Conservation (phyloP, 2,888 invertebrate species). For the Xestoiulus laeticollis region DNA sequence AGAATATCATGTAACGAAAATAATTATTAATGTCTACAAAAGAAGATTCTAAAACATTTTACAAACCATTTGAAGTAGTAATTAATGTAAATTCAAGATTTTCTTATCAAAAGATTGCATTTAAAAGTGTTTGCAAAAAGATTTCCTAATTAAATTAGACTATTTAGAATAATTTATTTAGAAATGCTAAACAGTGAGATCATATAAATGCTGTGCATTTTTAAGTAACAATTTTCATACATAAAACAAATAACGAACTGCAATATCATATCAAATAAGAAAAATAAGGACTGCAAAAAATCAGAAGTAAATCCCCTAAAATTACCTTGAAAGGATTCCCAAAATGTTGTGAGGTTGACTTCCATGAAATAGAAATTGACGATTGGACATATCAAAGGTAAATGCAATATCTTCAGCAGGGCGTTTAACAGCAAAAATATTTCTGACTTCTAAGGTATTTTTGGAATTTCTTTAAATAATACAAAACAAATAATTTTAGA, state of each 20-base stretch:
- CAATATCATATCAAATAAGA: too few relatives aligned
- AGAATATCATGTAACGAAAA: conserved; percentile 5
- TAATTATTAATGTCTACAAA: background rate
- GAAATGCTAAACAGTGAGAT: too few relatives aligned
- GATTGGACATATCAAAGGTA: conserved; percentile 24
- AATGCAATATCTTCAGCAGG: conserved; percentile 46
- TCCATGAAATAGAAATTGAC: conserved; percentile 48
- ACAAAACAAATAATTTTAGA: background rate
- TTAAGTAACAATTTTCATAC: too few relatives aligned
- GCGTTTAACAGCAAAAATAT: conserved; percentile 49
- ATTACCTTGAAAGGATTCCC: conserved; percentile 53
- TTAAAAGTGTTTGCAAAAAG: too few relatives aligned
- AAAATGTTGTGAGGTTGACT: conserved; percentile 40
- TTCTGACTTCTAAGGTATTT: background rate
- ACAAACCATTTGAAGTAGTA: background rate
- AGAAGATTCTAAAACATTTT: background rate
- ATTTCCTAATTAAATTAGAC: too few relatives aligned
- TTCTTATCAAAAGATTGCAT: too few relatives aligned
- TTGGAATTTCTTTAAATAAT: background rate
- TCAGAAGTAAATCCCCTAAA: background rate
- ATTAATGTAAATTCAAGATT: background rate
- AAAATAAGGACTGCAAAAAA: background rate
- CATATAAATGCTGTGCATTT: too few relatives aligned
- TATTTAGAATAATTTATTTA: too few relatives aligned
- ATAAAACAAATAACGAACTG: too few relatives aligned